Evolutionary conservation across 2,113 vertebrate genomes (phyloP), one percentile per base, ranked within the genome.

Genomic region (Turnix velox): DNA sequence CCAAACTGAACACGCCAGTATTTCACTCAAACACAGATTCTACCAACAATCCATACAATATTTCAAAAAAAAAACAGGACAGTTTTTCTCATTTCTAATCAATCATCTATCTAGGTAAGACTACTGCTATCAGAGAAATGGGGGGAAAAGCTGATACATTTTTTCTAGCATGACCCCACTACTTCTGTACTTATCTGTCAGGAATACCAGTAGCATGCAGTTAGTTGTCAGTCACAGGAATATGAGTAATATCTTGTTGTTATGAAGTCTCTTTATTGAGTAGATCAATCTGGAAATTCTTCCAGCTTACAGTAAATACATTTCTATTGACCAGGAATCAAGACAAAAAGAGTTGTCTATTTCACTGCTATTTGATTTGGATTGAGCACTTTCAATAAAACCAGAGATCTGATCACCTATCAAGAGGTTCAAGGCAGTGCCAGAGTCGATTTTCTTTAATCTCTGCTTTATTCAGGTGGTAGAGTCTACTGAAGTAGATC

Each of bases 61-160:
- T 96, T 92, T 91, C 65, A 82, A 72, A 74, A 97, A 97, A 96
- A 96, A 96, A 96, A 75, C 66, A 90, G 96, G 94, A 96, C 39
- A 28, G 92, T 85, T 94, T 97, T 97, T 95, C 95, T 97, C 91
- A 92, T 62, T 93, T 73, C 93, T 95, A 83, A 97, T 75, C 79
- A 95, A 94, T 94, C 91, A 93, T 84, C 93, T 83, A 93, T 84
- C 93, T 83, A 94, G 80, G 71, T 54, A 90, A 94, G 78, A 96
- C 82, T 87, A 94, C 22, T 92, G 80, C 91, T 95, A 95, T 80
- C 62, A 69, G 62, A 94, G 96, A 96, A 96, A 95, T 93, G 24
- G 59, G 57, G 2, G 27, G 92, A 95, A 95, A 94, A 84, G 75
- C 30, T 43, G 73, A 94, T 90, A 35, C 95, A 91, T 95, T 96